phyloP scores from a whole-genome alignment of 2,113 vertebrate species.

The Brachionichthys hirsutus region DNA sequence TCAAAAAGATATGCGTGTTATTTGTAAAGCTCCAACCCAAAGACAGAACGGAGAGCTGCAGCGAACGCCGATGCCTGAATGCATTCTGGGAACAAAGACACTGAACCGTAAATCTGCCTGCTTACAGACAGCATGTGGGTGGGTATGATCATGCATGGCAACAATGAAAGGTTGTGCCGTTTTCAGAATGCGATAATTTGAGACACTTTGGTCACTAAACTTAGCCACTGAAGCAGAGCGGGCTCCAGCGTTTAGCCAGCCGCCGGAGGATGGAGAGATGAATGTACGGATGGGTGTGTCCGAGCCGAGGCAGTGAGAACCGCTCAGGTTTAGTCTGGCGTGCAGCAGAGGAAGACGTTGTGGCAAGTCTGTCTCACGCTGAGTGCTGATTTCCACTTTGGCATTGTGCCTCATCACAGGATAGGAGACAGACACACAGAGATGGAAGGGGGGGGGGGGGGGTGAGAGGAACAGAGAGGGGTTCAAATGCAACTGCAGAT shows the following conservation, averaged over 20 bases:
- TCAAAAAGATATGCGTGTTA: conserved; percentile 35
- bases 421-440: conserved; percentile 28
- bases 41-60: conserved; percentile 28
- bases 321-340: conserved; percentile 51
- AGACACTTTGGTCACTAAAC: conserved; percentile 56
- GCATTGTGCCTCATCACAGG: conserved; percentile 29
- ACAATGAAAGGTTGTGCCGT: conserved; percentile 62
- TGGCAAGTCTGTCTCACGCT: conserved; percentile 26
- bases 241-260: conserved; percentile 47
- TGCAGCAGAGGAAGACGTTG: conserved; percentile 47
- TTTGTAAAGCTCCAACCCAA: conserved; percentile 33
- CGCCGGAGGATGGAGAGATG: conserved; percentile 46
- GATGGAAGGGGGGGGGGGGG: conserved; percentile 7
- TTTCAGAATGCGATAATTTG: conserved; percentile 63
- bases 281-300: conserved; percentile 47
- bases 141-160: conserved; percentile 51
- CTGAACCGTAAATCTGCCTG: conserved; percentile 56
- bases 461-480: conserved; percentile 27
- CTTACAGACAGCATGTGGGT: conserved; percentile 57
- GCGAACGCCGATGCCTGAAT: conserved; percentile 31
- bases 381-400: conserved; percentile 49
- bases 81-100: conserved; percentile 44
- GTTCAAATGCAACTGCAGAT: conserved; percentile 64
- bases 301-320: conserved; percentile 41
- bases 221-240: conserved; percentile 51